Evolutionary conservation across 1,140 invertebrate species (phyloP).

Genomic region (Magallana ariakensis): DNA sequence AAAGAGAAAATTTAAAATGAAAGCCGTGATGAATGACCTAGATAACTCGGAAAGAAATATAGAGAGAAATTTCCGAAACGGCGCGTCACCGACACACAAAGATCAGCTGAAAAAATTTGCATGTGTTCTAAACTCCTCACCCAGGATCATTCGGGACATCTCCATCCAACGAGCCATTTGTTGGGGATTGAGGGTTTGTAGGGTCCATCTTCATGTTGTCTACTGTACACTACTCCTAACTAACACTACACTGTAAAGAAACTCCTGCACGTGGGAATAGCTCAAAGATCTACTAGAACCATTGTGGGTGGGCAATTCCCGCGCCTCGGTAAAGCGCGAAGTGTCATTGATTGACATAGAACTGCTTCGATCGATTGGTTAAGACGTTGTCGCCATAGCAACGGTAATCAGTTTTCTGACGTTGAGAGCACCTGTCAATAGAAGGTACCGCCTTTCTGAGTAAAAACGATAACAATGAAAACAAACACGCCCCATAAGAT

Average conservation of each 20-base stretch:
- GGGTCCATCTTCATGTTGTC: constrained; percentile 75
- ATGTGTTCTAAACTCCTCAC: constrained; percentile 61
- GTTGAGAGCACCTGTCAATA: constrained; percentile 42
- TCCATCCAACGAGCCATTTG: constrained; percentile 66
- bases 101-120: constrained; percentile 50
- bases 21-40: constrained; percentile 65
- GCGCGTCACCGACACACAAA: constrained; percentile 41
- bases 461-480: constrained; percentile 61
- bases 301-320: constrained; percentile 72
- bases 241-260: constrained; percentile 67
- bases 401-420: constrained; percentile 66
- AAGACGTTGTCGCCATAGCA: constrained; percentile 65
- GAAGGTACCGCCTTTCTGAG: constrained; percentile 57
- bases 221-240: constrained; percentile 67
- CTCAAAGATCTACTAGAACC: constrained; percentile 62
- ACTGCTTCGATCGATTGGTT: constrained; percentile 63
- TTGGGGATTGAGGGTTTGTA: constrained; percentile 62
- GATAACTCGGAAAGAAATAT: constrained; percentile 53
- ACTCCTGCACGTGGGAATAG: constrained; percentile 69
- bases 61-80: constrained; percentile 38
- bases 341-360: constrained; percentile 70
- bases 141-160: constrained; percentile 74
- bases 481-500: constrained; percentile 62
- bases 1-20: constrained; percentile 64
- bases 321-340: constrained; percentile 71